Percentiles rank a stretch among this genome's conserved stretches.
phyloP scores from a whole-genome alignment of 2,797 vertebrate species.

The Cryptoblepharus egeriae region DNA sequence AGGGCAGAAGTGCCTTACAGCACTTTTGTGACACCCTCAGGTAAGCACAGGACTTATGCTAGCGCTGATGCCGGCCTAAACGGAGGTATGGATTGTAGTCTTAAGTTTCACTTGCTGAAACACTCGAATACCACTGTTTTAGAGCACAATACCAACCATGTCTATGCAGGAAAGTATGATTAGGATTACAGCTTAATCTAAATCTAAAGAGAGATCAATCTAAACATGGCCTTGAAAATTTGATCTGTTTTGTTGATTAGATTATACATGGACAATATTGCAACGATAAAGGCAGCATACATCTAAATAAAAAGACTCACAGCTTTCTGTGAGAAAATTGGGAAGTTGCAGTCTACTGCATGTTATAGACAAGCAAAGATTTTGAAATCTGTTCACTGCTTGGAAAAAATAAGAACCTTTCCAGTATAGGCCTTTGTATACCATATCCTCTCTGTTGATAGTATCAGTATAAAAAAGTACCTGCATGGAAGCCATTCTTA shows the following conservation, averaged over 20 bases:
- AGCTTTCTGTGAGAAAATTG: neutral
- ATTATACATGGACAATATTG: neutral
- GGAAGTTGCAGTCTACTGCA: neutral
- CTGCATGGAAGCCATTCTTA: conserved; percentile 70
- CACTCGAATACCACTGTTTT: no score
- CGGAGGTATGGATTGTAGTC: no score
- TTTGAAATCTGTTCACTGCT: neutral
- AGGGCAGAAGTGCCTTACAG: no score
- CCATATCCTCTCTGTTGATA: no score
- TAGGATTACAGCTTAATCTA: no score
- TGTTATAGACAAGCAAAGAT: neutral
- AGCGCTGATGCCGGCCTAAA: no score
- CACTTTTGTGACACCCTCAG: no score
- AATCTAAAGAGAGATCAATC: neutral
- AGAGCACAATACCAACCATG: no score
- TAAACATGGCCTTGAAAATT: neutral
- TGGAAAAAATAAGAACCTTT: neutral
- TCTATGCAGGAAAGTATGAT: no score
- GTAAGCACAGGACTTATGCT: no score
- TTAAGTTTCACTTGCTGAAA: no score
- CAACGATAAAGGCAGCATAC: neutral
- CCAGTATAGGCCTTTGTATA: neutral
- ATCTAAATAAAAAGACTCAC: neutral
- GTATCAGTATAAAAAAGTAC: conserved; percentile 59
- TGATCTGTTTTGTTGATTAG: neutral